phyloP scores from a whole-genome alignment of 2,797 vertebrate species.

The Sebastes miniatus region DNA sequence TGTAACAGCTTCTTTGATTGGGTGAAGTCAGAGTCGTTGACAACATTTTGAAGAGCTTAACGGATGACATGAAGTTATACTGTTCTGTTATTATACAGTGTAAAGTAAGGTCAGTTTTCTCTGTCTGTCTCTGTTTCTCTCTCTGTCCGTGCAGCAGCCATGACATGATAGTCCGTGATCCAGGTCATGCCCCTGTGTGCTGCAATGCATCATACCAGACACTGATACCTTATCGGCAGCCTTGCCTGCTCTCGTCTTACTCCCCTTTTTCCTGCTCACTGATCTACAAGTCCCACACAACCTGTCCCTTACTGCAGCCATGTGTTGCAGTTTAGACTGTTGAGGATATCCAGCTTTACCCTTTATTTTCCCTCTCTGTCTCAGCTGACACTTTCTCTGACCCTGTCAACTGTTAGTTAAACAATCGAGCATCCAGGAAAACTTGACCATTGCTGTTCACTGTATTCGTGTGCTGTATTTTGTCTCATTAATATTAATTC shows the following conservation, averaged over 20 bases:
- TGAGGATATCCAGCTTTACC: neutral
- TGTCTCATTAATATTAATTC: neutral
- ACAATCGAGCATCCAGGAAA: neutral
- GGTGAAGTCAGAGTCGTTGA: neutral
- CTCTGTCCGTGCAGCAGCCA: constrained; percentile 10
- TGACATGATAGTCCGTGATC: constrained; percentile 34
- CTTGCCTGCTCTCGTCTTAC: constrained; percentile 17
- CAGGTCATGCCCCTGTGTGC: constrained; percentile 35
- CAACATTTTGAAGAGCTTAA: neutral
- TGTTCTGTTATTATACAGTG: neutral
- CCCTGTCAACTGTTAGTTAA: neutral
- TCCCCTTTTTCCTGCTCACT: constrained; percentile 56
- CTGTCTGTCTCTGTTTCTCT: neutral
- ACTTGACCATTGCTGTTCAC: neutral
- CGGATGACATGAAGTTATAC: neutral
- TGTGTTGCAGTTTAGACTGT: constrained; percentile 76
- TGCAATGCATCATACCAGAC: constrained; percentile 32
- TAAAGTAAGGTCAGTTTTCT: neutral
- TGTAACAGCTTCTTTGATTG: constrained; percentile 13
- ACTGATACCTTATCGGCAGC: constrained; percentile 49
- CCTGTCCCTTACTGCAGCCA: constrained; percentile 83
- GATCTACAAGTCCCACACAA: constrained; percentile 83
- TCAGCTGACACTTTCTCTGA: neutral
- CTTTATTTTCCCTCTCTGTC: neutral
- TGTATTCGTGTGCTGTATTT: neutral